phyloP scores from a whole-genome alignment of 2,888 invertebrate species.

The Cerastis rubricosa region DNA sequence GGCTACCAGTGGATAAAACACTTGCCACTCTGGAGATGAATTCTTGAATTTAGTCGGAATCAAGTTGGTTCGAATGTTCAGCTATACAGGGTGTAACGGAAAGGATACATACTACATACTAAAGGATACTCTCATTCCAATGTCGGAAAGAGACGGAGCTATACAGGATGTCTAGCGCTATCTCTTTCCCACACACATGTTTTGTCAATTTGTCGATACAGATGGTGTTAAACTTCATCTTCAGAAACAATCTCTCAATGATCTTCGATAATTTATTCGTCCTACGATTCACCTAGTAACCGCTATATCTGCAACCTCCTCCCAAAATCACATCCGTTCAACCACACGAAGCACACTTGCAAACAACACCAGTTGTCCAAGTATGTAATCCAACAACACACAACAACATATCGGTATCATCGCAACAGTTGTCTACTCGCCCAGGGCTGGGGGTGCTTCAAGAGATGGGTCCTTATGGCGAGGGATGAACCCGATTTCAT shows the following conservation, averaged over 20 bases:
- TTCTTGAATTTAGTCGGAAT: not conserved
- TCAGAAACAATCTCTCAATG: not conserved
- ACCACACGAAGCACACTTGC: constrained; percentile 45
- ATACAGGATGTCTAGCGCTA: too few relatives aligned
- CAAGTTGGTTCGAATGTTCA: not conserved
- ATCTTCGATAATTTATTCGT: not conserved
- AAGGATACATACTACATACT: too few relatives aligned
- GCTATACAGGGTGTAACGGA: too few relatives aligned
- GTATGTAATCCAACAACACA: constrained; percentile 72
- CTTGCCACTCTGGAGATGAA: not conserved
- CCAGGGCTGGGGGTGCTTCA: constrained; percentile 47
- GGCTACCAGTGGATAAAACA: not conserved
- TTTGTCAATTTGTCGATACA: too few relatives aligned
- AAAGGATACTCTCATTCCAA: too few relatives aligned
- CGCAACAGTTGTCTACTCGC: constrained; percentile 80
- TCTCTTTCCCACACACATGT: too few relatives aligned
- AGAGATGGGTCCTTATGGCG: constrained; percentile 74
- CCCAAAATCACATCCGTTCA: constrained; percentile 12
- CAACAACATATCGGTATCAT: constrained; percentile 76
- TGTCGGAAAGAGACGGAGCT: too few relatives aligned
- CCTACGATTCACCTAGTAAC: too few relatives aligned
- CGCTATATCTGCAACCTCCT: not conserved
- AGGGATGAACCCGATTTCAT: constrained; percentile 73
- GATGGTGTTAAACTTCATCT: too few relatives aligned
- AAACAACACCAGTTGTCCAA: constrained; percentile 68